These are phyloP conservation scores for Anoplopoma fimbria DNA, from an alignment of 2,113 vertebrate species.

Conservation along the genomic window DNA sequence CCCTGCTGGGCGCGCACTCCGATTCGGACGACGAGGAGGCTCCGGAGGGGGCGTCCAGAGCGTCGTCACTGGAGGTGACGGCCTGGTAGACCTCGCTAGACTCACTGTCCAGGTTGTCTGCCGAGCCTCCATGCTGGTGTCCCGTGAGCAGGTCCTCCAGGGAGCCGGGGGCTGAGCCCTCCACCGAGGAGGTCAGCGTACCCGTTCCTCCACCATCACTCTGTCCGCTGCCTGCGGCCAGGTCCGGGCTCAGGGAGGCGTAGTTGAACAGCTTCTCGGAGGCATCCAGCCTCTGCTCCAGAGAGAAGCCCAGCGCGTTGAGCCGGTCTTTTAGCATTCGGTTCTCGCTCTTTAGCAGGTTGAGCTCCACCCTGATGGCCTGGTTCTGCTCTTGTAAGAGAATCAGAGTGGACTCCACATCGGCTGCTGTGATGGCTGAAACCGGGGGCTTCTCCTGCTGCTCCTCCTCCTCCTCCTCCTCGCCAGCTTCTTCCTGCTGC, in stretches of 20 bases:
- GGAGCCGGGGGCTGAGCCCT: conserved; percentile 93
- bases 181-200: conserved; percentile 91
- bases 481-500: conserved; percentile 74
- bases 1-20: conserved; percentile 89
- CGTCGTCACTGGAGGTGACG: conserved; percentile 94
- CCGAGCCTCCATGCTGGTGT: conserved; percentile 91
- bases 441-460: conserved; percentile 83
- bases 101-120: conserved; percentile 95
- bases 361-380: conserved; percentile 91
- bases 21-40: conserved; percentile 94
- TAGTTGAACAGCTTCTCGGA: conserved; percentile 92
- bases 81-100: conserved; percentile 96
- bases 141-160: conserved; percentile 93
- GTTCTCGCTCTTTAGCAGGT: conserved; percentile 94
- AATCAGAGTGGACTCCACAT: conserved; percentile 90
- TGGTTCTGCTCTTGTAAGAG: conserved; percentile 94
- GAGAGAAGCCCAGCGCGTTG: conserved; percentile 93
- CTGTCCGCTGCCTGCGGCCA: conserved; percentile 83
- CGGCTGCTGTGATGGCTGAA: conserved; percentile 84
- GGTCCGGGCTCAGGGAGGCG: conserved; percentile 89
- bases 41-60: conserved; percentile 90
- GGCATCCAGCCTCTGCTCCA: conserved; percentile 91
- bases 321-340: conserved; percentile 95
- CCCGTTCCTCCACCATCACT: conserved; percentile 90
- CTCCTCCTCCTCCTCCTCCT: conserved; percentile 68